Conservation (phyloP, 2,797 vertebrate species). For the Schizopygopsis pylzovi region DNA sequence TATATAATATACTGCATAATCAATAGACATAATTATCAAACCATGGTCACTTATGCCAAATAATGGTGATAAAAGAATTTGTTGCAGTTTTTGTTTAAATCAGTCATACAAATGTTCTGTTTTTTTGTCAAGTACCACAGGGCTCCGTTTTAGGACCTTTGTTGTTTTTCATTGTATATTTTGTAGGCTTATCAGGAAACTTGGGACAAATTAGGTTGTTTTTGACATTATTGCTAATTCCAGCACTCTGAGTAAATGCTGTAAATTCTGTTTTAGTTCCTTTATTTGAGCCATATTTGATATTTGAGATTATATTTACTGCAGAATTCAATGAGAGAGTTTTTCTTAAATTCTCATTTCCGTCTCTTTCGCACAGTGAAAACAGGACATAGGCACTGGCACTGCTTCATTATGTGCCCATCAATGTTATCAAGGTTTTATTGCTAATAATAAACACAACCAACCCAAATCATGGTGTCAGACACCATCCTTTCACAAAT, state of each 20-base stretch:
- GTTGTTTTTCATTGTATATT: neutral
- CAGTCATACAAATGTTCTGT: neutral
- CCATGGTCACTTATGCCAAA: neutral
- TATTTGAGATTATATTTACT: slow-evolving; percentile 14
- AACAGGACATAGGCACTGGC: neutral
- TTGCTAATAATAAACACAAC: neutral
- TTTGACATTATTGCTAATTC: neutral
- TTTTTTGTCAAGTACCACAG: neutral
- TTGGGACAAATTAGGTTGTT: neutral
- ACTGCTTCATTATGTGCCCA: neutral
- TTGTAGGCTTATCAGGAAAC: neutral
- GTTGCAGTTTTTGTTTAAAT: neutral
- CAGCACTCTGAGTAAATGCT: neutral
- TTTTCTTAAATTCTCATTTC: neutral
- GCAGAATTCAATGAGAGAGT: neutral
- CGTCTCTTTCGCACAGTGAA: neutral
- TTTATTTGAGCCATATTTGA: neutral
- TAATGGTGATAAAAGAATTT: neutral
- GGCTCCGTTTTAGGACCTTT: neutral
- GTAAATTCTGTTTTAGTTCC: neutral
- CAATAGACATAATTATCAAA: neutral
- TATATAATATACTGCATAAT: neutral
- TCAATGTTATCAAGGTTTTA: neutral
- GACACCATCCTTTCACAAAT: neutral
- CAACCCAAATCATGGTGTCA: neutral